These are phyloP conservation scores for Sminthurides bifidus DNA, from an alignment of 1,140 invertebrate genomes.

Conservation along the genomic window DNA sequence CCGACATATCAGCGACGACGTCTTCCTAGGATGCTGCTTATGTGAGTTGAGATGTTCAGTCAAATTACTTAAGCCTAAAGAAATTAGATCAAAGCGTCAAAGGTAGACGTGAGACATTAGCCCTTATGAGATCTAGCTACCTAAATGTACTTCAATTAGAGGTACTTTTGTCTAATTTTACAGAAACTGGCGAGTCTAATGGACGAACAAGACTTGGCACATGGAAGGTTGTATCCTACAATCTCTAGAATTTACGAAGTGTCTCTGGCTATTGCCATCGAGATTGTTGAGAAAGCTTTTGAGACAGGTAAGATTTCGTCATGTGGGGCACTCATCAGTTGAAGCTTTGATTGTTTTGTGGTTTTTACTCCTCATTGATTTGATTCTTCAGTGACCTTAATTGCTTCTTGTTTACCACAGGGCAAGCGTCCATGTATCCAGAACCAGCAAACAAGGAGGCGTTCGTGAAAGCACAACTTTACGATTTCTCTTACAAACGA, in stretches of 20 bases:
- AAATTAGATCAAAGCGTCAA: background rate
- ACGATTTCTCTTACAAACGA: no score
- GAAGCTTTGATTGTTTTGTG: background rate
- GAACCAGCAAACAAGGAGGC: constrained; percentile 59
- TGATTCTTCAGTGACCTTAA: no score
- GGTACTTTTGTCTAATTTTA: no score
- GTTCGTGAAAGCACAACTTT: constrained; percentile 70
- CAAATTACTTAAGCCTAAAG: no score
- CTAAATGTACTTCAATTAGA: no score
- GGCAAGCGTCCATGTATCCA: constrained; percentile 59
- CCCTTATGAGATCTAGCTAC: no score
- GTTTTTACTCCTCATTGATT: background rate
- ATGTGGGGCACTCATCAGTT: background rate
- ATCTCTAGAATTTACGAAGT: constrained; percentile 77
- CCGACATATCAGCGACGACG: constrained; percentile 70
- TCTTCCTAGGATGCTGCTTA: constrained; percentile 79
- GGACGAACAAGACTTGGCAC: constrained; percentile 61
- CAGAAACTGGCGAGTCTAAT: constrained; percentile 69
- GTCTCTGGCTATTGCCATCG: constrained; percentile 73
- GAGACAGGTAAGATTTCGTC: constrained; percentile 50
- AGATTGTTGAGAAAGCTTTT: constrained; percentile 77
- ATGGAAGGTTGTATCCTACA: constrained; percentile 88
- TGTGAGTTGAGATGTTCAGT: constrained; percentile 40
- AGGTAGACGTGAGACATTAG: no score
- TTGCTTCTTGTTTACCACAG: no score